Base-by-base conservation (phyloP, 2,113 vertebrate species). In the Piprites chloris region DNA sequence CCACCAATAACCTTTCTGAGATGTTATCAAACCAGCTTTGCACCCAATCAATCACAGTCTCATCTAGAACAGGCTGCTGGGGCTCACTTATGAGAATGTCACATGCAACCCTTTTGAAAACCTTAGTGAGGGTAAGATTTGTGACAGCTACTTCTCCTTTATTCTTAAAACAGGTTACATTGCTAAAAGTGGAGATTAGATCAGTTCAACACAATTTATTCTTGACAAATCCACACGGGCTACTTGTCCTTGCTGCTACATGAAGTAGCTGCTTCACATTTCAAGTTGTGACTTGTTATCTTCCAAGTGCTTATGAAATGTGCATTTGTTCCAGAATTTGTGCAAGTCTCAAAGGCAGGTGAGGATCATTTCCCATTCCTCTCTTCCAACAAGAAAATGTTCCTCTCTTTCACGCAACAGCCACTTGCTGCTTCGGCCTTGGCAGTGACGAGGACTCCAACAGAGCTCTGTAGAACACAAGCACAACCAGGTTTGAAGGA, bases 201-300 rank as follows among this genome's bases (percentile, higher is more conserved):
- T 94, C 59, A 74, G 63, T 74, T 90, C 83, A 90, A 88, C 12
- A 37, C 78, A 87, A 91, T 96, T 95, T 94, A 83, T 72, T 82
- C 88, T 52, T 92, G 82, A 84, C 75, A 90, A 94, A 88, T 66
- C 75, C 79, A 66, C 75, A 46, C 0, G 2, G 81, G 84, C 55
- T 67, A 27, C 72, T 94, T 93, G 42, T 92, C 68, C 59, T 84
- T 88, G 46, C 63, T 92, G 85, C 67, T 77, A 12, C 63, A 26
- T 22, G 71, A 86, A 80, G 85, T 78, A 90, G 66, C 53, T 90
- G 37, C 66, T 81, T 71, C 65, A 63, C 8, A 2, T 71, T 71
- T 90, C 79, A 84, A 63, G 63, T 46, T 90, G 32, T 39, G 47
- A 92, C 59, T 94, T 78, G 16, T 78, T 80, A 66, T 83, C 28